phyloP scores from a whole-genome alignment of 2,113 vertebrate species.

The Sphyrna mokarran region DNA sequence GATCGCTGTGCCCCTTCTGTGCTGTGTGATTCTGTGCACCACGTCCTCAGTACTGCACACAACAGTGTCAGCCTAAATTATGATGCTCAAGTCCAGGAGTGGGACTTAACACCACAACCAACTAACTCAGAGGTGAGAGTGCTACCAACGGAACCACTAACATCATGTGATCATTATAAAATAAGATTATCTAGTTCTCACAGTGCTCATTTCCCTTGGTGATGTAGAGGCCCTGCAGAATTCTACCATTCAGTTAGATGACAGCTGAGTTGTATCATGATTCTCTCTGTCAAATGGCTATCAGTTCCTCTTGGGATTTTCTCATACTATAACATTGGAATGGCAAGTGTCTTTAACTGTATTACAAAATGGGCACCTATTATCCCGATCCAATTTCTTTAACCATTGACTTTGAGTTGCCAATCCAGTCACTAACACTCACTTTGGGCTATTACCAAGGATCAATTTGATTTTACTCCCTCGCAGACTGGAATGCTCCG shows the following conservation, averaged over 20 bases:
- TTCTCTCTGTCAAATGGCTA: neutral
- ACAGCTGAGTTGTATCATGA: neutral
- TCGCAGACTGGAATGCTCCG: neutral
- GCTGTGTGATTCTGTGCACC: no score
- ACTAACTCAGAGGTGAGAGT: neutral
- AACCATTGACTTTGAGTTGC: neutral
- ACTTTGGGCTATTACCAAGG: neutral
- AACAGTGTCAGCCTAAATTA: neutral
- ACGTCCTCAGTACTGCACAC: no score
- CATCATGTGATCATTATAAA: neutral
- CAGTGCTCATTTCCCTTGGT: neutral
- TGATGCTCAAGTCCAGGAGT: neutral
- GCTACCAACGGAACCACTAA: neutral
- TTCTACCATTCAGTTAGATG: neutral
- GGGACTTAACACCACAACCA: neutral
- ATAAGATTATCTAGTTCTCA: neutral
- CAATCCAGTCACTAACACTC: neutral
- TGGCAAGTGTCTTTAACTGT: neutral
- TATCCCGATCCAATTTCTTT: neutral
- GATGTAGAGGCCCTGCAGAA: neutral
- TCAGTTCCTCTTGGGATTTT: neutral
- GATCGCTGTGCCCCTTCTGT: no score
- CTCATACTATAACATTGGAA: neutral
- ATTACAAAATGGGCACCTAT: neutral
- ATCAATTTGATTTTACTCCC: neutral